Percentiles rank a stretch among this genome's conserved stretches.
phyloP scores from a whole-genome alignment of 2,797 vertebrate genomes.

The Galagoides demidoff region DNA sequence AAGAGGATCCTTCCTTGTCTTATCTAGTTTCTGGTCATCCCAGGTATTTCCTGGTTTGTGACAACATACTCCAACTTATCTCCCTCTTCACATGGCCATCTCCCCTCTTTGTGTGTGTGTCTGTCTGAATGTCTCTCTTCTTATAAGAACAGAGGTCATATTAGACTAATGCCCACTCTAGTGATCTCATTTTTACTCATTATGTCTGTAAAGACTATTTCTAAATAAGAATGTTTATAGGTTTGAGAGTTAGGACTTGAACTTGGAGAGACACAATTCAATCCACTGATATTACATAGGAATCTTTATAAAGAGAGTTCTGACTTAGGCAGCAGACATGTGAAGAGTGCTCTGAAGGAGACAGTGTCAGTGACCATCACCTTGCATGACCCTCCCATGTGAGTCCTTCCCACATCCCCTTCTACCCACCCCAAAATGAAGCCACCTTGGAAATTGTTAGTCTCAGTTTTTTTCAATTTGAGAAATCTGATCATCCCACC shows the following conservation, averaged over 20 bases:
- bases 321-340: background rate
- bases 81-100: background rate
- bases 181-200: background rate
- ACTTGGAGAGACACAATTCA: background rate
- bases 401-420: background rate
- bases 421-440: background rate
- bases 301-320: background rate
- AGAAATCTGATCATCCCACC: background rate
- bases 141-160: background rate
- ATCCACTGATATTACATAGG: background rate
- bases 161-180: background rate
- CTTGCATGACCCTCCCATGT: background rate
- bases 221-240: background rate
- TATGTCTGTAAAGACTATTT: background rate
- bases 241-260: background rate
- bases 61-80: background rate
- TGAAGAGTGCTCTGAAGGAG: background rate
- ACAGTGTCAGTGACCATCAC: background rate
- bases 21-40: background rate
- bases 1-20: background rate
- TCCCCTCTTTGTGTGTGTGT: background rate
- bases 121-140: background rate
- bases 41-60: background rate
- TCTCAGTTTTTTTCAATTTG: slow-evolving; percentile 23
- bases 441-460: background rate